Evolutionary conservation across 2,113 vertebrate species (phyloP).

Genomic region (Ictalurus furcatus): DNA sequence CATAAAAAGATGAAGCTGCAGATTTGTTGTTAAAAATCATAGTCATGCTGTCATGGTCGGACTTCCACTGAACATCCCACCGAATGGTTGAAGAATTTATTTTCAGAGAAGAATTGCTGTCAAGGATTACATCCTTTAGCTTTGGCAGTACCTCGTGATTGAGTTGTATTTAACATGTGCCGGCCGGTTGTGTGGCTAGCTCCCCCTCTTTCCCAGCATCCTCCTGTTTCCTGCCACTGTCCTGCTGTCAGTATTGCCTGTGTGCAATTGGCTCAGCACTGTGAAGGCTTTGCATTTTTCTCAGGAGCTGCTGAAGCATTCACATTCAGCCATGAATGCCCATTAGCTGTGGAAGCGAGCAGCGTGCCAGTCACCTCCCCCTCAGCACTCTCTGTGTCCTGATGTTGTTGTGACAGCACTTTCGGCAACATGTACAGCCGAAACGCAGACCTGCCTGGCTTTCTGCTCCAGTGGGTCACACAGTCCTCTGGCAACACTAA

Average conservation of each 20-base stretch:
- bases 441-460: slow-evolving; percentile 48
- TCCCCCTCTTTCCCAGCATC: slow-evolving; percentile 36
- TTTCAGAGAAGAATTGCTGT: background rate
- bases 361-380: slow-evolving; percentile 38
- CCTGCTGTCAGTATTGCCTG: slow-evolving; percentile 51
- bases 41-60: background rate
- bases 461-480: slow-evolving; percentile 37
- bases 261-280: slow-evolving; percentile 36
- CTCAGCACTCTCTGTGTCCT: slow-evolving; percentile 7
- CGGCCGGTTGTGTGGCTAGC: slow-evolving; percentile 12
- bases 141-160: slow-evolving; percentile 11
- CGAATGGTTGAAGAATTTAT: background rate
- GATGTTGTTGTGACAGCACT: slow-evolving; percentile 54
- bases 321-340: slow-evolving; percentile 16
- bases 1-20: background rate
- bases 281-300: slow-evolving; percentile 44
- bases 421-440: slow-evolving; percentile 58
- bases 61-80: background rate
- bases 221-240: slow-evolving; percentile 44
- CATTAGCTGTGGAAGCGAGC: slow-evolving; percentile 34
- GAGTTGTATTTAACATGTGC: slow-evolving; percentile 15
- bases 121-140: background rate
- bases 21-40: background rate
- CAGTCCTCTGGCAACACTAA: slow-evolving; percentile 47
- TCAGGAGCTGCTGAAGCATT: slow-evolving; percentile 44